Percentiles rank a stretch among this genome's conserved stretches.
Evolutionary conservation across 1,140 invertebrate genomes (phyloP).

Genomic region (Globodera rostochiensis): DNA sequence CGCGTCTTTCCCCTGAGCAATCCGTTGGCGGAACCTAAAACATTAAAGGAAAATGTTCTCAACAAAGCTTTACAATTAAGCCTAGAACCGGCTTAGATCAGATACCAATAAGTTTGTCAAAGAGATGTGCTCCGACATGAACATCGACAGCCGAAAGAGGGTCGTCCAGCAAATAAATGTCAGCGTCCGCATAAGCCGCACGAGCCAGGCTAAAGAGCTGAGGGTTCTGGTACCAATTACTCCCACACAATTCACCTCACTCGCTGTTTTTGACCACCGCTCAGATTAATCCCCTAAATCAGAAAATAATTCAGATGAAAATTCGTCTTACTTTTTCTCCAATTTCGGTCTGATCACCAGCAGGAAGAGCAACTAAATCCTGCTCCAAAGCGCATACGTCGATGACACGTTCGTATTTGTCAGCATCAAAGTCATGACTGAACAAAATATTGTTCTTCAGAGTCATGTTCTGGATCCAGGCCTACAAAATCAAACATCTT

Average conservation of each 20-base stretch:
- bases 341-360: conserved; percentile 69
- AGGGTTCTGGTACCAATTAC: no score
- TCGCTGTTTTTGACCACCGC: conserved; percentile 94
- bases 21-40: conserved; percentile 69
- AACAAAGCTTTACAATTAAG: no score
- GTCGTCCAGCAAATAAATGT: conserved; percentile 91
- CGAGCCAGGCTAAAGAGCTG: conserved; percentile 75
- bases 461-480: conserved; percentile 92
- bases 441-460: conserved; percentile 86
- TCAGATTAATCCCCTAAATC: conserved; percentile 82
- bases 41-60: no score
- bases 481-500: conserved; percentile 55
- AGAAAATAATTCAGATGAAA: conserved; percentile 3
- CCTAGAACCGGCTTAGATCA: no score
- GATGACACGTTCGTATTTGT: conserved; percentile 74
- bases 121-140: conserved; percentile 85
- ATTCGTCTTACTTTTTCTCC: conserved; percentile 68
- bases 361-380: conserved; percentile 67
- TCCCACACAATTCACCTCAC: conserved; percentile 70
- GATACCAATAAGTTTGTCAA: conserved; percentile 78
- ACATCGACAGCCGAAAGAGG: conserved; percentile 91
- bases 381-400: conserved; percentile 67
- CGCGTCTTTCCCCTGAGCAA: conserved; percentile 72
- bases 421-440: conserved; percentile 74
- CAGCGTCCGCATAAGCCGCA: conserved; percentile 85